Evolutionary conservation across 2,888 invertebrate species (phyloP), one percentile per base, ranked within the genome.

Genomic region (Diplolepis rosae): DNA sequence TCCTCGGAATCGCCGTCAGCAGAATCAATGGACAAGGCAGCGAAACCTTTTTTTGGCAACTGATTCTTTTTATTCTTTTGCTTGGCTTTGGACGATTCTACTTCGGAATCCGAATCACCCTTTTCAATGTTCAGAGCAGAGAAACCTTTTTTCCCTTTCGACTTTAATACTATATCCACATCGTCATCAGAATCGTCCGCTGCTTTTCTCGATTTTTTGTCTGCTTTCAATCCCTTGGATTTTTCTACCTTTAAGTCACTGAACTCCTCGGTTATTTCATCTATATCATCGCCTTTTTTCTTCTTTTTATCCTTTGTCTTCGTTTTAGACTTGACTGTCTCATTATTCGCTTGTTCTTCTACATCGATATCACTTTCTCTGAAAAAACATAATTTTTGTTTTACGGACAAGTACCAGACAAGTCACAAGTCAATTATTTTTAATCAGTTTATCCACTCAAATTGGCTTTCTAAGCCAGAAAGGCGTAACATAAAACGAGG

Each of bases 321-420:
- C 85, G 72, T 90, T 89, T 83, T 91, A 90, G 82, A 80, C 52
- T 88, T 88, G 66, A 83, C 84, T 65, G 86, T 85, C 66, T 87
- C 87, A 68, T 85, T 90, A 70, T 90, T 78, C 68, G 79, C 87
- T 71, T 90, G 73, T 28, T 81, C 90, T 48, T 91, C 91, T 70
- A 90, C 89, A 66, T 90, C 91, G 82, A 91, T 89, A 82, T 93
- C 93, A 84, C 92, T 93, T 81, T 93, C 93, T 83, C 94, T 94
- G 85, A 81, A 91, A 70, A 61, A 30, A 54, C 42, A 69, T 35
- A 15, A 50, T 6, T 48, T 45, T 9, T 22, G 2, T 22, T 50
- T 22, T 22, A 50, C 2, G 7, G 11, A 61, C 15, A 42, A 28
- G 27, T 18, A 65, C 13, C 13, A 6, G 50, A 48, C 24, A 30